Conservation (phyloP, 35 echinoderm and acorn worm species). For the Lytechinus pictus region DNA sequence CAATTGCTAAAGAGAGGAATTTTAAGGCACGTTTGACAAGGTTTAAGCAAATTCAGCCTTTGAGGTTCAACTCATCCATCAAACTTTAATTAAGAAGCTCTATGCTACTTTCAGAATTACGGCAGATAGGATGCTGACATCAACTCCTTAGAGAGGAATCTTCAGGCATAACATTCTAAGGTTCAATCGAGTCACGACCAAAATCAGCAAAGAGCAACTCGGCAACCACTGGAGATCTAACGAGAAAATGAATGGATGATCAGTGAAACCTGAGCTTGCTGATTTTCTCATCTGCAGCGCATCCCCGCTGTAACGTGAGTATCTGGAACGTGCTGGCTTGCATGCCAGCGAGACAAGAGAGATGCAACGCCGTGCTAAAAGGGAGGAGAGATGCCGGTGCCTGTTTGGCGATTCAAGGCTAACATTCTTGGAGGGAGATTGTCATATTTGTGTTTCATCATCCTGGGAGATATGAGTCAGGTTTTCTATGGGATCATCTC, state of each 20-base stretch:
- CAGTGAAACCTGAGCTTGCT: neutral
- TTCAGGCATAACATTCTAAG: neutral
- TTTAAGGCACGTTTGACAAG: too few relatives aligned
- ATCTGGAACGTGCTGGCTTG: conserved; percentile 18
- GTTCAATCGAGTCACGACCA: neutral
- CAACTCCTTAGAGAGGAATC: neutral
- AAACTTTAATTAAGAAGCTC: neutral
- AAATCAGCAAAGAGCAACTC: neutral
- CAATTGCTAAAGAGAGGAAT: too few relatives aligned
- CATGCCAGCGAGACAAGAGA: neutral
- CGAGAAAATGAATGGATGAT: conserved; percentile 45
- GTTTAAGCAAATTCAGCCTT: too few relatives aligned
- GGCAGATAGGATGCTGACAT: neutral
- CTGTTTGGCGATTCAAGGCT: conserved; percentile 30
- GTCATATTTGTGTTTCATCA: conserved; percentile 36
- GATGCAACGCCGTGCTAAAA: neutral
- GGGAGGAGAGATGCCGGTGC: conserved; percentile 4
- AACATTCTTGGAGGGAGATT: conserved; percentile 24
- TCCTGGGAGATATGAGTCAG: conserved; percentile 18
- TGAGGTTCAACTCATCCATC: neutral
- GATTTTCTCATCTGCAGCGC: neutral
- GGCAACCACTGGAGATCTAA: conserved; percentile 14
- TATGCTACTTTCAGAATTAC: neutral
- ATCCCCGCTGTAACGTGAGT: neutral
- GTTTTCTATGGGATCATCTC: neutral